Evolutionary conservation across 2,113 vertebrate species (phyloP), one percentile per base, ranked within the genome.

Genomic region (Nibea albiflora): DNA sequence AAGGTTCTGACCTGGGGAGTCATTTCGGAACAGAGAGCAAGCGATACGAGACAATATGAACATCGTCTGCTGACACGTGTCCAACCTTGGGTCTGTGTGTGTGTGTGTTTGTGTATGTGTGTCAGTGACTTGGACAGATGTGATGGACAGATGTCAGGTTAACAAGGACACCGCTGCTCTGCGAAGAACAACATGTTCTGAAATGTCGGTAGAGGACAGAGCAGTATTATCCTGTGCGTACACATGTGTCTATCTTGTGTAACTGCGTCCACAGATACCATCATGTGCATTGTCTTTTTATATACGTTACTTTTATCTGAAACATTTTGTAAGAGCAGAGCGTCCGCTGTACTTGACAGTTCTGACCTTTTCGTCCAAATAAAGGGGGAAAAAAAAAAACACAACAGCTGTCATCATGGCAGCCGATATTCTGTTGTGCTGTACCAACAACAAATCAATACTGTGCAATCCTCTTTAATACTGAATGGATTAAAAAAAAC

Each of bases 71-170:
- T 75, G 19, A 76, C 62, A 63, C 62, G 75, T 73, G 61, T 73
- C 19, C 57, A 64, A 22, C 26, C 49, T 16, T 50, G 35, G 35
- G 35, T 39, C 35, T 7, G 26, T 47, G 61, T 67, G 64, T 72
- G 31, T 31, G 60, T 81, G 42, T 60, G 52, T 54, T 1, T 52
- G 28, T 81, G 44, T 52, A 60, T 67, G 31, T 54, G 60, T 63
- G 66, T 78, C 46, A 53, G 70, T 74, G 63, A 47, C 7, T 26
- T 58, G 42, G 60, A 72, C 81, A 91, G 86, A 93, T 89, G 86
- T 88, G 85, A 89, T 12, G 14, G 67, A 76, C 89, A 93, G 86
- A 90, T 91, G 90, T 87, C 71, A 47, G 44, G 44, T 54, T 67
- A 69, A 65, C 68, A 62, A 24, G 68, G 77, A 83, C 75, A 67